phyloP scores from a whole-genome alignment of 30 jellyfish, hydroid and myxozoan genomes.

The Aurelia sp. region DNA sequence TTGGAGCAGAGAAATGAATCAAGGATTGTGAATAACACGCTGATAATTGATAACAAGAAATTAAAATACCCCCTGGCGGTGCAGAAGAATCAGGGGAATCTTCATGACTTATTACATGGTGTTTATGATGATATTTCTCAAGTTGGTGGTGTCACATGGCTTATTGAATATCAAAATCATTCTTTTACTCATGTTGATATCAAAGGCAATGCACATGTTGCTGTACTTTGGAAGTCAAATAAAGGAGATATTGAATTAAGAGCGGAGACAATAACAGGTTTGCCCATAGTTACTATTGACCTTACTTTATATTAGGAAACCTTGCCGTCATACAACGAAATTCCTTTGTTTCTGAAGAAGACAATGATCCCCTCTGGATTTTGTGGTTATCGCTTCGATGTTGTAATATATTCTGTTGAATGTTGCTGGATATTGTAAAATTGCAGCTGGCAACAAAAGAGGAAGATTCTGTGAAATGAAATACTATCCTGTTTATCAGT shows the following conservation, averaged over 20 bases:
- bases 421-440: no score
- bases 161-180: conserved; percentile 62
- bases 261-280: conserved; percentile 43
- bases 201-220: conserved; percentile 65
- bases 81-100: conserved; percentile 35
- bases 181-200: conserved; percentile 60
- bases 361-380: no score
- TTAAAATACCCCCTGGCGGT: conserved; percentile 44
- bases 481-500: no score
- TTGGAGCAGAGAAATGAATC: conserved; percentile 64
- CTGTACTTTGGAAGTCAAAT: conserved; percentile 58
- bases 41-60: conserved; percentile 34
- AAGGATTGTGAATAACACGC: conserved; percentile 27
- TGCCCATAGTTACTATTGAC: no score
- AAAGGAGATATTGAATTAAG: conserved; percentile 38
- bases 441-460: no score
- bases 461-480: no score
- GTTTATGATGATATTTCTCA: conserved; percentile 42
- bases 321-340: no score
- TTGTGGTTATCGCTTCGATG: no score
- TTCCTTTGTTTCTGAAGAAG: no score
- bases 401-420: no score
- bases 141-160: conserved; percentile 76
- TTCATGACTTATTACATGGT: conserved; percentile 50
- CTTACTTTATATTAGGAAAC: no score